These are phyloP conservation scores for Drosophila orena DNA, from an alignment of 1,140 invertebrate genomes.

Conservation along the genomic window DNA sequence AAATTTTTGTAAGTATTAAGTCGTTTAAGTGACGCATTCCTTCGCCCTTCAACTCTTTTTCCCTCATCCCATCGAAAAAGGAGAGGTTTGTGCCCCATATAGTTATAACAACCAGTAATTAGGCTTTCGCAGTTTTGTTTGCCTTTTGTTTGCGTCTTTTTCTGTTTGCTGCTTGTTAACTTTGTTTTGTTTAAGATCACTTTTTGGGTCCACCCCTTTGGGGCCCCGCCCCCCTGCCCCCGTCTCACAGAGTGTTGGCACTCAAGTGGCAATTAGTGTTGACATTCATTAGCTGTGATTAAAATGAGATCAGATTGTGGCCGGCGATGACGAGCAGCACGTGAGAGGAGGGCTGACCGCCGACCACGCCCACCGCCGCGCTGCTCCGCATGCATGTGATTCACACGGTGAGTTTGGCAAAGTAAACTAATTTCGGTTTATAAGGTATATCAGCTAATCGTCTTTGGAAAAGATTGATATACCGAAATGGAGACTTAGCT, in stretches of 20 bases:
- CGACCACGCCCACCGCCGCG: slow-evolving; percentile 15
- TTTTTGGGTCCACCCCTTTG: slow-evolving; percentile 33
- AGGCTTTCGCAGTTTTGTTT: slow-evolving; percentile 40
- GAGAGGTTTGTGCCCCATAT: slow-evolving; percentile 26
- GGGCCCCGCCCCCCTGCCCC: neutral
- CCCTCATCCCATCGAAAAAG: neutral
- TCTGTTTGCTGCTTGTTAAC: slow-evolving; percentile 29
- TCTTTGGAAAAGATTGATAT: neutral
- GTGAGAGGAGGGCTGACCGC: slow-evolving; percentile 38
- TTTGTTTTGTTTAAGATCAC: slow-evolving; percentile 52
- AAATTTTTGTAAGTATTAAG: slow-evolving; percentile 57
- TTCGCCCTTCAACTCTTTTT: slow-evolving; percentile 5
- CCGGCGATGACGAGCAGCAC: slow-evolving; percentile 58
- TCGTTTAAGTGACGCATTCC: slow-evolving; percentile 45
- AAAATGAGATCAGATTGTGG: slow-evolving; percentile 76
- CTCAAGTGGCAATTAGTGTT: slow-evolving; percentile 72
- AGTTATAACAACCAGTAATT: slow-evolving; percentile 40
- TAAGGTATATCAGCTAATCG: neutral
- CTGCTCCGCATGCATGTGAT: slow-evolving; percentile 36
- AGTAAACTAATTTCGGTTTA: neutral
- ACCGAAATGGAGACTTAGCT: too few species aligned
- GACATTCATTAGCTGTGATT: slow-evolving; percentile 79
- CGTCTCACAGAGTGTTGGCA: slow-evolving; percentile 5
- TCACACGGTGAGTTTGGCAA: slow-evolving; percentile 34
- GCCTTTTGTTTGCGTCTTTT: slow-evolving; percentile 47